These are phyloP conservation scores for Imbricaverruca yamaguchii DNA, from an alignment of 2,888 invertebrate genomes.

Conservation along the genomic window DNA sequence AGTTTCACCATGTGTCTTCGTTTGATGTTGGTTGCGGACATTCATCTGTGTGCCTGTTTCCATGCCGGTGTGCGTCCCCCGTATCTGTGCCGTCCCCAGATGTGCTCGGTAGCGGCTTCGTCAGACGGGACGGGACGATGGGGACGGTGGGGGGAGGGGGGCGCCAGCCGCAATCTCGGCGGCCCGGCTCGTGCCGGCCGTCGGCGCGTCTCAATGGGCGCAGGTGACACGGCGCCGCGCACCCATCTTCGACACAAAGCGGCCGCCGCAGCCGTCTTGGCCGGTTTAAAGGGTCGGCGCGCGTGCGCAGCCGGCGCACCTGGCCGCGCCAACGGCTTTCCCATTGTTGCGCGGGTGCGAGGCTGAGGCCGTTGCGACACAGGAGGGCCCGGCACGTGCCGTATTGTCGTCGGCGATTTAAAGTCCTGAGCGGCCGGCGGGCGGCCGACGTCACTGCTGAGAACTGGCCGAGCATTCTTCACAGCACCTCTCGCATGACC, in stretches of 20 bases:
- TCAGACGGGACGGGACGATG: too few relatives aligned
- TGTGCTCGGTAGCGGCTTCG: too few relatives aligned
- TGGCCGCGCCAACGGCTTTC: not conserved
- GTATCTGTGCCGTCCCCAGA: too few relatives aligned
- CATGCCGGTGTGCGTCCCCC: too few relatives aligned
- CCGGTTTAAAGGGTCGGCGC: not conserved
- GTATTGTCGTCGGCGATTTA: not conserved
- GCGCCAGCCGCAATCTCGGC: not conserved
- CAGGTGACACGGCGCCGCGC: not conserved
- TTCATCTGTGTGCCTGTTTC: too few relatives aligned
- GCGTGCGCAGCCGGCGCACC: not conserved
- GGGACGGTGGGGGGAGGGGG: not conserved
- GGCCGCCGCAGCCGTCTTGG: conserved; percentile 7
- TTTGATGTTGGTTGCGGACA: too few relatives aligned
- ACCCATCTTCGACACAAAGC: not conserved
- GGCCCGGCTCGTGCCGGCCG: not conserved
- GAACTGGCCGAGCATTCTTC: not conserved
- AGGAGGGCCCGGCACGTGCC: not conserved
- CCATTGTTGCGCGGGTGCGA: not conserved
- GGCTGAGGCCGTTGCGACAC: not conserved
- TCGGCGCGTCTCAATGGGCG: not conserved
- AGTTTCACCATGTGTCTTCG: too few relatives aligned
- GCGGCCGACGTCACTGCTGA: not conserved
- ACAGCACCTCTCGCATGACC: conserved; percentile 14
- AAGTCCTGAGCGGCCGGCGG: not conserved